phyloP scores from a whole-genome alignment of 2,113 vertebrate genomes.

The Cheirogaleus medius region DNA sequence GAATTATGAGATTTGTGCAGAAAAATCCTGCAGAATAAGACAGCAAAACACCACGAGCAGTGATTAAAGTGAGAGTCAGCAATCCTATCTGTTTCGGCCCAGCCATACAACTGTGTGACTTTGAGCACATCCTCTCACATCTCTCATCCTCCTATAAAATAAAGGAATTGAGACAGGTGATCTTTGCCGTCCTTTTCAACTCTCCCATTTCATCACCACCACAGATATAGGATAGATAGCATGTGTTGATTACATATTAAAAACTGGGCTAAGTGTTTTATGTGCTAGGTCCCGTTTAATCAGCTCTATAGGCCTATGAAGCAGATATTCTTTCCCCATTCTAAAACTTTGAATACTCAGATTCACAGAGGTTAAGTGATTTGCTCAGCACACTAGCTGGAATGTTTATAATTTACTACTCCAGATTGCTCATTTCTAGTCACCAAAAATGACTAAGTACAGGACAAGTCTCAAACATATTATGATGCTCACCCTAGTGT shows the following conservation, averaged over 20 bases:
- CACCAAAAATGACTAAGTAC: background rate
- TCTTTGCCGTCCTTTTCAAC: background rate
- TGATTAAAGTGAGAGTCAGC: background rate
- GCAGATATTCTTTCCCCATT: background rate
- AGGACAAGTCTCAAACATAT: background rate
- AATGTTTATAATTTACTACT: background rate
- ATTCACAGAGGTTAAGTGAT: conserved; percentile 4
- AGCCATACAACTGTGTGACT: background rate
- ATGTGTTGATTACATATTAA: background rate
- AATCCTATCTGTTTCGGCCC: background rate
- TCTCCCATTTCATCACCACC: background rate
- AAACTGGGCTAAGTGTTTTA: background rate
- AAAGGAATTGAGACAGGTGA: background rate
- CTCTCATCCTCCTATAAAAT: background rate
- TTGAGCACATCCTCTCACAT: background rate
- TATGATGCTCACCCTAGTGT: background rate
- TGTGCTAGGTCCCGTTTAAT: background rate
- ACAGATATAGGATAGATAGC: background rate
- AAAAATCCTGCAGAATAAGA: background rate
- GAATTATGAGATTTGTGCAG: background rate
- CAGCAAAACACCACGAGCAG: background rate
- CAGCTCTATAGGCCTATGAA: background rate
- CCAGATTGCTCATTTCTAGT: background rate
- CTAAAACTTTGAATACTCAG: conserved; percentile 39
- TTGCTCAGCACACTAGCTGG: background rate